These are phyloP conservation scores for Ommatoiulus sabulosus DNA, from an alignment of 2,888 invertebrate species.

Conservation along the genomic window DNA sequence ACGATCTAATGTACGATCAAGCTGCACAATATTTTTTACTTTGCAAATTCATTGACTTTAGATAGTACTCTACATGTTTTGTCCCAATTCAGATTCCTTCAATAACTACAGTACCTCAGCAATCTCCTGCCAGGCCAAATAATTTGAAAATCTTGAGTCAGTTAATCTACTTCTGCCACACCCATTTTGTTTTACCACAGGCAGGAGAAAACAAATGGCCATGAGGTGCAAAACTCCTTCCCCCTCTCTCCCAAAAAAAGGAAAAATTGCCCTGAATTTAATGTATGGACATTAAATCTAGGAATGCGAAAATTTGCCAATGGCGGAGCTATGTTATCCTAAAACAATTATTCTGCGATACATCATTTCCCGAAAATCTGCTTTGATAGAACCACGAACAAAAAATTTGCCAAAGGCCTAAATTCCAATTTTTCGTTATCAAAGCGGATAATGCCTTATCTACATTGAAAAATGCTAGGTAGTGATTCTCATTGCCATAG, in stretches of 20 bases:
- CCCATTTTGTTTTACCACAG: background rate
- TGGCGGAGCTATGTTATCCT: background rate
- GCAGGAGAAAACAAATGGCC: background rate
- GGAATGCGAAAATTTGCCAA: background rate
- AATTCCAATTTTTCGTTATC: background rate
- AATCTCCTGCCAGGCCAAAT: constrained; percentile 12
- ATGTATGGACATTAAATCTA: background rate
- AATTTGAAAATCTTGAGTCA: background rate
- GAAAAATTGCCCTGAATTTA: background rate
- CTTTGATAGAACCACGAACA: background rate
- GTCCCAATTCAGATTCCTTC: background rate
- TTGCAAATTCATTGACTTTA: background rate
- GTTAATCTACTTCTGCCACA: background rate
- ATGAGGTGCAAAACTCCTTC: background rate
- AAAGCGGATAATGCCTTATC: constrained; percentile 16
- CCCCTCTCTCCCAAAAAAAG: background rate
- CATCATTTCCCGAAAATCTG: background rate
- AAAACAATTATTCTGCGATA: background rate
- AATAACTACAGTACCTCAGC: background rate
- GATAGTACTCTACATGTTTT: background rate
- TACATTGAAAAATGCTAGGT: background rate
- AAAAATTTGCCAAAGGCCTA: constrained; percentile 8
- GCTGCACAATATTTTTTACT: background rate
- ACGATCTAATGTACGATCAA: no score
- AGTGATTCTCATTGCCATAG: constrained; percentile 18